Evolutionary conservation across 2,888 invertebrate species (phyloP).

Genomic region (Phymatocera aterrima): DNA sequence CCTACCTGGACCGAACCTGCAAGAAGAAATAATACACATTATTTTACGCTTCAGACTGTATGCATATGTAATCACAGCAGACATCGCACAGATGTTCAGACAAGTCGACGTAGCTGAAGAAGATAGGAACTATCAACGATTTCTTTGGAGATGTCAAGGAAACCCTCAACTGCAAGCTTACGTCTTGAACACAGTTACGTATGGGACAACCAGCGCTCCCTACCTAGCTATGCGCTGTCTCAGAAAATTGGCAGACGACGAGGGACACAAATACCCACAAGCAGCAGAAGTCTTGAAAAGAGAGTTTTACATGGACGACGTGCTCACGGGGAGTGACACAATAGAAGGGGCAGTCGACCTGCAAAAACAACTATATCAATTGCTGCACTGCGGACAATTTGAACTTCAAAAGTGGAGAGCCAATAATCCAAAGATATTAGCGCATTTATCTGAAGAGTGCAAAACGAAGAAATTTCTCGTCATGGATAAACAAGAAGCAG

Average conservation of each 20-base stretch:
- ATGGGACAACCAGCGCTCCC: conserved; percentile 47
- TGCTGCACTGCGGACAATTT: conserved; percentile 47
- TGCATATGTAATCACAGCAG: conserved; percentile 49
- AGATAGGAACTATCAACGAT: conserved; percentile 48
- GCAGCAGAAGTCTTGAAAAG: conserved; percentile 42
- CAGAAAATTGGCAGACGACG: conserved; percentile 47
- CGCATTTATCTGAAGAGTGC: conserved; percentile 20
- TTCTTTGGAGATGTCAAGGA: conserved; percentile 46
- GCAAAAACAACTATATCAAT: conserved; percentile 36
- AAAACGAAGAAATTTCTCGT: conserved; percentile 27
- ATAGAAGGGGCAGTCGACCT: conserved; percentile 45
- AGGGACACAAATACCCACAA: conserved; percentile 26
- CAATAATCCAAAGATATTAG: conserved; percentile 41
- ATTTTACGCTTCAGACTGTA: conserved; percentile 41
- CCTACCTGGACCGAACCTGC: conserved; percentile 39
- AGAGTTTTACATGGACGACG: conserved; percentile 51
- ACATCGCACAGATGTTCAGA: conserved; percentile 50
- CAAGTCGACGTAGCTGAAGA: conserved; percentile 47
- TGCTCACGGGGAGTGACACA: conserved; percentile 46
- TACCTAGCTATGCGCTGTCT: conserved; percentile 50
- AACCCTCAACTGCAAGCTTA: conserved; percentile 19
- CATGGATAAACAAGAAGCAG: conserved; percentile 44
- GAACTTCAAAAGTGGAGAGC: conserved; percentile 51
- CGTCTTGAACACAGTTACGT: conserved; percentile 46
- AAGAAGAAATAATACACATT: conserved; percentile 21